These are phyloP conservation scores for Sarcophaga carnaria DNA, from an alignment of 2,888 invertebrate species.

Conservation along the genomic window DNA sequence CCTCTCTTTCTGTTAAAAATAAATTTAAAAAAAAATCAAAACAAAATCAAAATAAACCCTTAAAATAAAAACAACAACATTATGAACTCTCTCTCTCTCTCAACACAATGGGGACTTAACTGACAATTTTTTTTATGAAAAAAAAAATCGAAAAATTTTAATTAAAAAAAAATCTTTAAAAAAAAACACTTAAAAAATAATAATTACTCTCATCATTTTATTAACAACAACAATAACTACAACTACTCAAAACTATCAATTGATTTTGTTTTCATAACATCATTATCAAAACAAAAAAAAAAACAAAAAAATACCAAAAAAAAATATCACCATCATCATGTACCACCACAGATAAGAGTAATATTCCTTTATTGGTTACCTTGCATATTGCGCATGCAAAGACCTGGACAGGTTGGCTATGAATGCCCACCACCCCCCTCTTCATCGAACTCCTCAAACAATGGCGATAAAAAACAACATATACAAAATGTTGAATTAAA, in stretches of 20 bases:
- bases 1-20: not conserved
- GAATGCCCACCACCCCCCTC: constrained; percentile 83
- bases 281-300: constrained; percentile 29
- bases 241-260: constrained; percentile 51
- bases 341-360: constrained; percentile 87
- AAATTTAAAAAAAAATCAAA: not conserved
- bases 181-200: not conserved
- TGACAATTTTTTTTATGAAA: not conserved
- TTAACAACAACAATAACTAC: constrained; percentile 44
- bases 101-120: not conserved
- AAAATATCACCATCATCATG: constrained; percentile 65
- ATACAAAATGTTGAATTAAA: constrained; percentile 93
- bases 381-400: constrained; percentile 96
- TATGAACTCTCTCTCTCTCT: constrained; percentile 77
- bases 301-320: constrained; percentile 36
- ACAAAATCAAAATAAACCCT: constrained; percentile 49
- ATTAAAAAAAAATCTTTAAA: not conserved
- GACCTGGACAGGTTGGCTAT: constrained; percentile 85
- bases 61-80: constrained; percentile 72
- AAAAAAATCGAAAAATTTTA: not conserved
- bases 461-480: constrained; percentile 83
- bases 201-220: not conserved
- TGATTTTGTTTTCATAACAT: constrained; percentile 59
- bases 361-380: constrained; percentile 99
- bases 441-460: constrained; percentile 84